Percentiles rank a stretch among this genome's conserved stretches.
These are phyloP conservation scores for Tillus elongatus DNA, from an alignment of 2,888 invertebrate genomes.

Conservation along the genomic window DNA sequence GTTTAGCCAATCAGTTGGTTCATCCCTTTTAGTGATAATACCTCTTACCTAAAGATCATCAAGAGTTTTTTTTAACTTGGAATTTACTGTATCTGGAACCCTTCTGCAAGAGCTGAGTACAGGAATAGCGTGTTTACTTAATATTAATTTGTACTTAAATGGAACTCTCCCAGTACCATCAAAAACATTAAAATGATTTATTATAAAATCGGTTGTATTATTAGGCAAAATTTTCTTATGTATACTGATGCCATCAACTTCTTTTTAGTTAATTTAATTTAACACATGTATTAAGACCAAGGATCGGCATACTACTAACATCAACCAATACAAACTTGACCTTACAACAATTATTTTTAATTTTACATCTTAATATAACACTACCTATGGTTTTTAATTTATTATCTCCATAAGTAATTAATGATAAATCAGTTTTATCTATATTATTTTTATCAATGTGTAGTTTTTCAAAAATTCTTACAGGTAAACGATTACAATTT, in stretches of 20 bases:
- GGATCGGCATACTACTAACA: not conserved
- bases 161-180: not conserved
- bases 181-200: not conserved
- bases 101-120: not conserved
- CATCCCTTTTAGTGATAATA: not conserved
- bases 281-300: not conserved
- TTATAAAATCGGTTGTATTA: too few relatives aligned
- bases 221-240: too few relatives aligned
- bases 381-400: not conserved
- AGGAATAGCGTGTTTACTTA: not conserved
- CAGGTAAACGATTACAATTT: not conserved
- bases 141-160: not conserved
- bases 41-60: not conserved
- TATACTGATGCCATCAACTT: too few relatives aligned
- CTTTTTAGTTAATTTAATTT: slow-evolving; percentile 1
- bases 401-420: not conserved
- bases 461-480: not conserved
- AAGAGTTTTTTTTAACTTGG: not conserved
- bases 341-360: not conserved
- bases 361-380: not conserved
- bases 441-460: too few relatives aligned
- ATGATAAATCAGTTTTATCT: too few relatives aligned
- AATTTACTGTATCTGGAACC: not conserved
- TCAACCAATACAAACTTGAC: not conserved
- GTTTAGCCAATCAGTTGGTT: not conserved